Base-by-base conservation (phyloP, 2,797 vertebrate species). In the Clarias pachynema region DNA sequence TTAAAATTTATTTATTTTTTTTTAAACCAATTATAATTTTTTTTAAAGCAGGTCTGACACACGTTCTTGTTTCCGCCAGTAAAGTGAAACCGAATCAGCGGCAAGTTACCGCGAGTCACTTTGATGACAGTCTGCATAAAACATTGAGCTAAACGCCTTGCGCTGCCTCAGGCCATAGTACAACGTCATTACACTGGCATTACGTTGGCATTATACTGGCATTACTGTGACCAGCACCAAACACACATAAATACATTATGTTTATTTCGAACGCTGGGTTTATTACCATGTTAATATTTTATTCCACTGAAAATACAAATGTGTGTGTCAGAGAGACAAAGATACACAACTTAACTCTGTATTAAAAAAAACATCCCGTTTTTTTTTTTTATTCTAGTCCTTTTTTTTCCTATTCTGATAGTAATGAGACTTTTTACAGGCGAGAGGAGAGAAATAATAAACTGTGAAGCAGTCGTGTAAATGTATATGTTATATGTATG, bases 271-370 rank as follows among this genome's bases (percentile, higher is more conserved):
- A 62, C 22, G 14, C 34, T 2, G 77, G n/a, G 31, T 79, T 79
- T 79, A 79, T 79, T 79, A 79, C 77, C 62, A 59, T 34, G 24
- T 63, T 79, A 79, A 79, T 79, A 62, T 79, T 79, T 40, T 34
- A 79, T 62, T 79, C 34, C 59, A 44, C 59, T 18, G 57, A 62
- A 79, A 40, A 62, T 37, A 79, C 14, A 62, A 8, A 3, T 73
- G 73, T 75, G 72, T 74, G 73, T 75, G 53, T 75, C 20, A 53
- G 49, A 53, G 49, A 70, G 5, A 72, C 2, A 24, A 16, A 72
- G 9, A 57, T 20, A 75, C n/a, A 22, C n/a, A 57, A 6, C 34
- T 72, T 29, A n/a, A 22, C 15, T 34, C 68, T 24, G 3, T 40
- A 18, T 69, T 22, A 34, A 59, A 60, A 78, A 78, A 53, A 78